Percentiles rank a stretch among this genome's conserved stretches.
Conservation (phyloP, 2,888 invertebrate genomes). For the Ellobium chinense region DNA sequence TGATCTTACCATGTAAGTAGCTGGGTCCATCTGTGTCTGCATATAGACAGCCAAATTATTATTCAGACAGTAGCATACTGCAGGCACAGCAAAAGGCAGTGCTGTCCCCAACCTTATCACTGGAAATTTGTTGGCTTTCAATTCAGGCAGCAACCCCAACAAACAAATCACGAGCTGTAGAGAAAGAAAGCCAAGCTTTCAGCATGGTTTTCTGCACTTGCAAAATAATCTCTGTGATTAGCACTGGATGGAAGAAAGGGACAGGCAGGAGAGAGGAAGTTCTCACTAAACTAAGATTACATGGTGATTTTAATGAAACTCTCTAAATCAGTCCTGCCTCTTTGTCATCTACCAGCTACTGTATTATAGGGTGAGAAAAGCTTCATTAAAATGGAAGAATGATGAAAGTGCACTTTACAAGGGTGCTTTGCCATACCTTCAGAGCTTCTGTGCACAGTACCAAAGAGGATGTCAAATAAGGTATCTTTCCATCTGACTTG, state of each 20-base stretch:
- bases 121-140: conserved; percentile 45
- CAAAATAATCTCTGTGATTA: too few species aligned
- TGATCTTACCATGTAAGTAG: conserved; percentile 76
- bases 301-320: too few species aligned
- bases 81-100: conserved; percentile 74
- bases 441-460: conserved; percentile 72
- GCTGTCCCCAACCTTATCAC: conserved; percentile 50
- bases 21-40: conserved; percentile 78
- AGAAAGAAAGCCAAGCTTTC: too few species aligned
- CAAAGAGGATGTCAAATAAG: conserved; percentile 74
- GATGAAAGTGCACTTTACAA: too few species aligned
- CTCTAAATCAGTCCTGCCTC: too few species aligned
- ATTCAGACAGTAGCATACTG: conserved; percentile 76
- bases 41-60: conserved; percentile 78
- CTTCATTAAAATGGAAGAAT: too few species aligned
- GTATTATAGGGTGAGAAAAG: too few species aligned
- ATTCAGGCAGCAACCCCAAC: conserved; percentile 55
- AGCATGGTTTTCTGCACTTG: neutral
- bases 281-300: too few species aligned
- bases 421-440: too few species aligned
- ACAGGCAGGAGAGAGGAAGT: too few species aligned
- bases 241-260: too few species aligned
- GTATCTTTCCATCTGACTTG: conserved; percentile 73
- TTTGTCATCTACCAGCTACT: too few species aligned
- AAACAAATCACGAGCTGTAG: conserved; percentile 35